Percentiles rank a stretch among this genome's conserved stretches.
Conservation (phyloP, 1,140 invertebrate species). For the Chironomus tepperi region DNA sequence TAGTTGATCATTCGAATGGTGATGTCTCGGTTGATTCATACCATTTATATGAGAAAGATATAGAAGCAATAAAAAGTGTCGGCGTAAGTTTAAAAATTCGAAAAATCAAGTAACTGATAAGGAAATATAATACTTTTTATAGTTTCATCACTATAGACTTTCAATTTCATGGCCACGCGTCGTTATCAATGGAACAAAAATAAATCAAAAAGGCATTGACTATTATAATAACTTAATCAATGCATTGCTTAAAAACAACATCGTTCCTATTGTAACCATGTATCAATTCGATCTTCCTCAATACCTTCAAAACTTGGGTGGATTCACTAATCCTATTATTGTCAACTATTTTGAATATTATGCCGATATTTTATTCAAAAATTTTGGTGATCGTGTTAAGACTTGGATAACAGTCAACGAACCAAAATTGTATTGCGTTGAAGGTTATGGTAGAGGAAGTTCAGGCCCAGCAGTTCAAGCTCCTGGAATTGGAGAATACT, state of each 20-base stretch:
- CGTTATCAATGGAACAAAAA: slow-evolving; percentile 43
- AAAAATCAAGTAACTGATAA: slow-evolving; percentile 24
- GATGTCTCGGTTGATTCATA: slow-evolving; percentile 42
- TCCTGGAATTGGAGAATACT: slow-evolving; percentile 37
- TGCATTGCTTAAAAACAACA: slow-evolving; percentile 40
- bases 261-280: slow-evolving; percentile 44
- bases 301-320: slow-evolving; percentile 43
- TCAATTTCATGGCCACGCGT: slow-evolving; percentile 53
- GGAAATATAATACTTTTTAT: slow-evolving; percentile 24
- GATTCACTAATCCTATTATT: slow-evolving; percentile 45
- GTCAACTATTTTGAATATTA: slow-evolving; percentile 42
- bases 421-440: slow-evolving; percentile 38
- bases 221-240: slow-evolving; percentile 50
- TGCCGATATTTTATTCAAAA: slow-evolving; percentile 34
- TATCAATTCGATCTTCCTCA: slow-evolving; percentile 49
- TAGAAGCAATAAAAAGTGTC: slow-evolving; percentile 40
- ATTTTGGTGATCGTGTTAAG: slow-evolving; percentile 43
- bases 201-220: slow-evolving; percentile 46
- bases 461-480: slow-evolving; percentile 38
- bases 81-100: slow-evolving; percentile 38
- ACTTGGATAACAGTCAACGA: slow-evolving; percentile 44
- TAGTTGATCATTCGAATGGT: slow-evolving; percentile 38
- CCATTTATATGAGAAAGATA: slow-evolving; percentile 43
- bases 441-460: slow-evolving; percentile 34
- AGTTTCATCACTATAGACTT: slow-evolving; percentile 46